Percentiles rank a stretch among this genome's conserved stretches.
phyloP scores from a whole-genome alignment of 2,113 vertebrate genomes.

The Myotis davidii region DNA sequence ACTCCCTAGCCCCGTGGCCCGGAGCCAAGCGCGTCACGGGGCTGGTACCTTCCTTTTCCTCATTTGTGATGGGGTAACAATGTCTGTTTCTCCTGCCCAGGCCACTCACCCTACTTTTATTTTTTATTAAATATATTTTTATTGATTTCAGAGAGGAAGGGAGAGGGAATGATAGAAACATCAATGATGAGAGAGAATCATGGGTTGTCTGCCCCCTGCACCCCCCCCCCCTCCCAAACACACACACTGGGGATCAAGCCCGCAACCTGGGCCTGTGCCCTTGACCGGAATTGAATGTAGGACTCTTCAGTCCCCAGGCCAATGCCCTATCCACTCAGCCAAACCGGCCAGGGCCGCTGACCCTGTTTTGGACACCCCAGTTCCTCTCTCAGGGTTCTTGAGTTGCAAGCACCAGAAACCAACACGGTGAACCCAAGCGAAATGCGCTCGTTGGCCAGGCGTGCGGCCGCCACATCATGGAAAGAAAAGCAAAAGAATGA shows the following conservation, averaged over 20 bases:
- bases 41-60: background rate
- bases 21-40: background rate
- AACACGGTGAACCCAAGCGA: background rate
- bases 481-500: background rate
- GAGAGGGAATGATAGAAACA: too few species aligned
- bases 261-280: too few species aligned
- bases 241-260: too few species aligned
- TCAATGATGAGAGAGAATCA: too few species aligned
- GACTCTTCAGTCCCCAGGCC: too few species aligned
- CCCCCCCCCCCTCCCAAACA: too few species aligned
- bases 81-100: background rate
- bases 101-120: background rate
- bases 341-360: too few species aligned
- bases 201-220: too few species aligned
- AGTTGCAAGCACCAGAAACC: conserved; percentile 20
- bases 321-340: too few species aligned
- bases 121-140: too few species aligned
- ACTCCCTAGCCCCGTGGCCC: background rate
- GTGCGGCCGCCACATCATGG: background rate
- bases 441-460: background rate
- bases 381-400: background rate
- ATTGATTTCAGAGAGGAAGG: too few species aligned
- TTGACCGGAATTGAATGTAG: too few species aligned
- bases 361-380: background rate
- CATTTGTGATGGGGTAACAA: background rate